Evolutionary conservation across 2,888 invertebrate species (phyloP).

Genomic region (Plagiodera versicolora): DNA sequence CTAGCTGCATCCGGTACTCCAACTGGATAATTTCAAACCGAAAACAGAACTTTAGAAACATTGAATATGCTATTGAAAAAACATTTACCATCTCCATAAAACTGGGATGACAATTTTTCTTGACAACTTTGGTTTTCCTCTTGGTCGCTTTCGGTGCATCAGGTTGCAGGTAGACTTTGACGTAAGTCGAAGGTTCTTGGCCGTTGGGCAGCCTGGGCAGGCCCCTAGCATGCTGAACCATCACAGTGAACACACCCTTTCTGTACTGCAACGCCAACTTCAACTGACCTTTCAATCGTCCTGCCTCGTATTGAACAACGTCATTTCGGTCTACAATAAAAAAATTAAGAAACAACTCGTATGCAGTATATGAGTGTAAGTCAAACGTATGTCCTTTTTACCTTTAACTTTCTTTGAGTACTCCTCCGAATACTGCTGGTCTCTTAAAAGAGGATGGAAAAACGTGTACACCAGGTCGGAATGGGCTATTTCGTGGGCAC

Average conservation of each 20-base stretch:
- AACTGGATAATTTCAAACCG: conserved; percentile 67
- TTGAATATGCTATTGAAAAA: too few relatives aligned
- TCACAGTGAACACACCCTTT: conserved; percentile 73
- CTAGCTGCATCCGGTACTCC: conserved; percentile 83
- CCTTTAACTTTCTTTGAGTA: conserved; percentile 78
- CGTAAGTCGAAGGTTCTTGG: conserved; percentile 86
- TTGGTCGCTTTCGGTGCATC: conserved; percentile 92
- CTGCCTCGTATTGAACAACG: conserved; percentile 43
- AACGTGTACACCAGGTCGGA: conserved; percentile 97
- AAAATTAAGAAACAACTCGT: too few relatives aligned
- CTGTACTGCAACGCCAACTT: conserved; percentile 78
- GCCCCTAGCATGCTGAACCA: conserved; percentile 90
- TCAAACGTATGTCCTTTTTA: conserved; percentile 47
- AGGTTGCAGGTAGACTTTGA: conserved; percentile 90
- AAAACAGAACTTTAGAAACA: too few relatives aligned
- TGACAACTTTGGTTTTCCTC: conserved; percentile 92
- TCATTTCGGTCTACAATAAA: conserved; percentile 42
- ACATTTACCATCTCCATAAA: conserved; percentile 97
- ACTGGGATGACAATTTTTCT: conserved; percentile 91
- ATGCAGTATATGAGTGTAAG: too few relatives aligned
- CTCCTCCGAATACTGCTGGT: conserved; percentile 88
- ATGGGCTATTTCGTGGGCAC: conserved; percentile 93
- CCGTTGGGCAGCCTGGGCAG: conserved; percentile 77
- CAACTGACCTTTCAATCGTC: conserved; percentile 69
- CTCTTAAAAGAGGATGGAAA: conserved; percentile 93